Base-by-base conservation (phyloP, 2,888 invertebrate genomes). In the Ganaspis brasiliensis region DNA sequence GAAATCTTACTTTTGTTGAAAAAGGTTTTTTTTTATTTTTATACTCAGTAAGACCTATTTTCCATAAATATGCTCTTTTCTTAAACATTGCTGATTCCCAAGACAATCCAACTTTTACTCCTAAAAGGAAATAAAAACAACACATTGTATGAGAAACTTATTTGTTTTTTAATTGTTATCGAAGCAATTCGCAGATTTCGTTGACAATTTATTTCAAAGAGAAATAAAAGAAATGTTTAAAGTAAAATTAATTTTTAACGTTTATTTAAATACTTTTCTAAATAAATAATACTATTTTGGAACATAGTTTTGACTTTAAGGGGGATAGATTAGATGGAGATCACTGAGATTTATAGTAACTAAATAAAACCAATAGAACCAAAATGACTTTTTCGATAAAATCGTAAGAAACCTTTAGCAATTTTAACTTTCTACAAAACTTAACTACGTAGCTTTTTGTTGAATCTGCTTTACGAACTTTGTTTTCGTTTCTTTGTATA, bases 1-100 rank as follows among this genome's bases (percentile, higher is more conserved):
- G n/a, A 67, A 67, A 67, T 67, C 45, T 45, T 45, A 40, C 45
- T 24, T 45, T n/a, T 67, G 21, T 67, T 45, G 67, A 9, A n/a
- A 24, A 21, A 8, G n/a, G n/a, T n/a, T n/a, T n/a, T n/a, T 67
- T 67, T 67, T 45, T 24, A n/a, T n/a, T n/a, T 40, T 24, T 16
- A 16, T 16, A 19, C 9, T 61, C 16, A 16, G 6, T 8, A 19
- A 19, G 19, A 52, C 19, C 52, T 19, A 52, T 9, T 61, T 40
- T 67, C 26, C 3, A 37, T 45, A 67, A 67, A 67, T 67, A 67
- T 45, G 45, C 24, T 45, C 24, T 67, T 24, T 24, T 37, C 24
- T 45, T 9, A 21, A 21, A 21, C 24, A 21, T 67, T n/a, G 40
- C 4, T 9, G 14, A 67, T 67, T 26, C 67, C 67, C 24, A 45